Evolutionary conservation across 2,888 invertebrate genomes (phyloP).

Genomic region (Erannis defoliaria): DNA sequence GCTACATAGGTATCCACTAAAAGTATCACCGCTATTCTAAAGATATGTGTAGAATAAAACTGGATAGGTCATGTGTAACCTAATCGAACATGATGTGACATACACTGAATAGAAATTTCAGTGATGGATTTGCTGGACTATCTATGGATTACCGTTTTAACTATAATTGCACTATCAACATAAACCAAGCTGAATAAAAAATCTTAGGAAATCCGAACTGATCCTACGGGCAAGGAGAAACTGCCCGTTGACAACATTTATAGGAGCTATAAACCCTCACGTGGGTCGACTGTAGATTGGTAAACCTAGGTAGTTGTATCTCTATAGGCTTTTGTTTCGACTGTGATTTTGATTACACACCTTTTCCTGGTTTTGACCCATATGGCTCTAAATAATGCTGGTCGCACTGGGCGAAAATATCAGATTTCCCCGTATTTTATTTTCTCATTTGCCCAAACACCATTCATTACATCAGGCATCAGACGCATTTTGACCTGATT

Average conservation of each 20-base stretch:
- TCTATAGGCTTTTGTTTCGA: conserved; percentile 12
- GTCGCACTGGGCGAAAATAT: conserved; percentile 15
- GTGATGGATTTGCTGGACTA: no score
- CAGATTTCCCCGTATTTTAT: conserved; percentile 17
- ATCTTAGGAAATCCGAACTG: conserved; percentile 1
- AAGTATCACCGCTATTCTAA: no score
- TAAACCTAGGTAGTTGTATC: conserved; percentile 6
- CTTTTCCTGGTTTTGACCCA: neutral
- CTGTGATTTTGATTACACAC: conserved; percentile 20
- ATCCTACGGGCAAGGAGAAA: conserved; percentile 10
- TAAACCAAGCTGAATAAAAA: neutral
- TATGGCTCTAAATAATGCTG: conserved; percentile 7
- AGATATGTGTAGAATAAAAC: no score
- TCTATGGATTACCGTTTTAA: neutral
- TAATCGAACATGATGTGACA: neutral
- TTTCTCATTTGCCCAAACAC: conserved; percentile 35
- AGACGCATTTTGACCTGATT: conserved; percentile 42
- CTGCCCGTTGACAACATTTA: conserved; percentile 22
- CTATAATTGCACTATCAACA: neutral
- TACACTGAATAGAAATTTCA: neutral
- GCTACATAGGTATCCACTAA: no score
- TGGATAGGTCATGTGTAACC: no score
- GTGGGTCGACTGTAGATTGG: conserved; percentile 28
- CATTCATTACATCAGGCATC: conserved; percentile 36
- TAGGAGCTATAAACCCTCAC: conserved; percentile 26